phyloP scores from a whole-genome alignment of 2,888 invertebrate genomes.

The Celastrina argiolus region DNA sequence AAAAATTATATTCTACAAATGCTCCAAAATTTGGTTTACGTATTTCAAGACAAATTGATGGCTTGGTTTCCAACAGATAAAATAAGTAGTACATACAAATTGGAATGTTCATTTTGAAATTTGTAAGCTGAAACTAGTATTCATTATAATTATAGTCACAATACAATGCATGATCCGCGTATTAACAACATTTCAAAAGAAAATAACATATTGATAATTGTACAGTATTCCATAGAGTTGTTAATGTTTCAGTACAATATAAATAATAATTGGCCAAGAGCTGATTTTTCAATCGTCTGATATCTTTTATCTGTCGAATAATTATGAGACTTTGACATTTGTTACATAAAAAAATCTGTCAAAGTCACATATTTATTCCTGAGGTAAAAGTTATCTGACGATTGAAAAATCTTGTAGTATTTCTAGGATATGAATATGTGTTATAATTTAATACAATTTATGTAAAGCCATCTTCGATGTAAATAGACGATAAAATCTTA shows the following conservation, averaged over 20 bases:
- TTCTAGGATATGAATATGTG: neutral
- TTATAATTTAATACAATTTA: neutral
- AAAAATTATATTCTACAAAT: neutral
- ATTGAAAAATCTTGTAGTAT: no score
- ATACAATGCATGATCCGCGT: neutral
- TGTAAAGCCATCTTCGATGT: slow-evolving; percentile 4
- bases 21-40: slow-evolving; percentile 19
- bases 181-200: neutral
- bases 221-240: neutral
- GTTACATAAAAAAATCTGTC: no score
- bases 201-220: neutral
- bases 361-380: no score
- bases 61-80: neutral
- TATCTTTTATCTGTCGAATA: no score
- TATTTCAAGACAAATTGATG: neutral
- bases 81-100: neutral
- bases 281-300: no score
- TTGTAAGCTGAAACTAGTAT: neutral
- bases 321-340: no score
- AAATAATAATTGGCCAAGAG: no score
- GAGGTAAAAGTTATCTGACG: no score
- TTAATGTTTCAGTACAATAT: no score
- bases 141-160: no score
- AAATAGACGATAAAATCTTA: neutral
- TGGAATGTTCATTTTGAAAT: neutral